Conservation (phyloP, 2,113 vertebrate species). For the Laticauda colubrina region DNA sequence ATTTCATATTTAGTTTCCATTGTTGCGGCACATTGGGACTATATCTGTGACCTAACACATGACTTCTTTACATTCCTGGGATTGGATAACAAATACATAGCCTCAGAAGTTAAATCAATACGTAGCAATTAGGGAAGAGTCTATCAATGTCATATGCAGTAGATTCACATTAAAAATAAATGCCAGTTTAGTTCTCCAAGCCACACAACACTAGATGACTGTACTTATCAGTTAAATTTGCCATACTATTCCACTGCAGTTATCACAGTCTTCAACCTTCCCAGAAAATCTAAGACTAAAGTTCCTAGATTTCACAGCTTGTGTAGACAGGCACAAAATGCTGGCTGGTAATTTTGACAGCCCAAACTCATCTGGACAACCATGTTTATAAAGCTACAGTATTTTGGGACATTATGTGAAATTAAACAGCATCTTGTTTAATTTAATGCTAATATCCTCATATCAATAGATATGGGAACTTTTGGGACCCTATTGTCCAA, state of each 20-base stretch:
- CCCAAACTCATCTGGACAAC: background rate
- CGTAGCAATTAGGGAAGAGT: background rate
- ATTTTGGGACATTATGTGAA: background rate
- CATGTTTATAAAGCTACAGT: background rate
- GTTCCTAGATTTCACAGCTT: background rate
- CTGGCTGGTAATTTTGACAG: background rate
- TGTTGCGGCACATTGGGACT: rapidly evolving
- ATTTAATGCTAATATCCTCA: background rate
- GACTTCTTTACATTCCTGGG: background rate
- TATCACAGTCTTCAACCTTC: background rate
- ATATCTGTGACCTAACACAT: background rate
- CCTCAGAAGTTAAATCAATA: background rate
- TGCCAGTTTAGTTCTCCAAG: background rate
- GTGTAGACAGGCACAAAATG: background rate
- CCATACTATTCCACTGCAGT: background rate
- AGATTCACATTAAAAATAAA: background rate
- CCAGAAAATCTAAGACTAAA: background rate
- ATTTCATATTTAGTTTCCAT: background rate
- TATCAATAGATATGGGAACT: background rate
- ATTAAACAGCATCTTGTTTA: background rate
- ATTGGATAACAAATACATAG: background rate
- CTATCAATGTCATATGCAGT: background rate
- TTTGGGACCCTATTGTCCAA: background rate
- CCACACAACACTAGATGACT: background rate
- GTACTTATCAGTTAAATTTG: background rate